Evolutionary conservation across 2,113 vertebrate genomes (phyloP).

Genomic region (Oryzias woworae): DNA sequence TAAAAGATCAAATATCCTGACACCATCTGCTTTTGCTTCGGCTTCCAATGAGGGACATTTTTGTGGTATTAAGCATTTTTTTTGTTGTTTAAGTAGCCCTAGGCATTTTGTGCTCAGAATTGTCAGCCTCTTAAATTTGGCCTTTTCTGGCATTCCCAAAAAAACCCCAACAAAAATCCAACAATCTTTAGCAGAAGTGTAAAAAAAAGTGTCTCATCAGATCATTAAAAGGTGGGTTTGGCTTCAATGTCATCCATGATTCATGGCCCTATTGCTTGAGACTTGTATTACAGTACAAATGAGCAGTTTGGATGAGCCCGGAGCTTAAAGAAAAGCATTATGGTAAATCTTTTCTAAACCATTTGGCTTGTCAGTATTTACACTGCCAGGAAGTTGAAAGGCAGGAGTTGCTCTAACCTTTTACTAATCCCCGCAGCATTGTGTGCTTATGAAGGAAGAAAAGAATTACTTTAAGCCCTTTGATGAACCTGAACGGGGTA

Average conservation of each 20-base stretch:
- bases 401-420: constrained; percentile 11
- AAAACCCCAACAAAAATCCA: too few species aligned
- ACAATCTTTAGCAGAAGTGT: neutral
- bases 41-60: constrained; percentile 20
- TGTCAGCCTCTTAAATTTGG: neutral
- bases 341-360: constrained; percentile 23
- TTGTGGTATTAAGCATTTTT: constrained; percentile 21
- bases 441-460: constrained; percentile 23
- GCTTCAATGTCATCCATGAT: constrained; percentile 7
- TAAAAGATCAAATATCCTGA: constrained; percentile 61
- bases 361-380: constrained; percentile 34
- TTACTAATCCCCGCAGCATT: constrained; percentile 19
- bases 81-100: neutral
- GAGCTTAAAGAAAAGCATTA: constrained; percentile 5
- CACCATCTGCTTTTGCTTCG: constrained; percentile 39
- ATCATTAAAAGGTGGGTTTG: constrained; percentile 2
- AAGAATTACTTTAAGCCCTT: constrained; percentile 38
- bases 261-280: constrained; percentile 15
- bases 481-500: constrained; percentile 51
- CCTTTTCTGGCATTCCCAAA: neutral
- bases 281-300: constrained; percentile 8
- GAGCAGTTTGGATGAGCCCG: neutral
- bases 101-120: too few species aligned
- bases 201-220: constrained; percentile 9
- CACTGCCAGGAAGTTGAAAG: constrained; percentile 9